Evolutionary conservation across 2,113 vertebrate genomes (phyloP).

Genomic region (Pseudois nayaur): DNA sequence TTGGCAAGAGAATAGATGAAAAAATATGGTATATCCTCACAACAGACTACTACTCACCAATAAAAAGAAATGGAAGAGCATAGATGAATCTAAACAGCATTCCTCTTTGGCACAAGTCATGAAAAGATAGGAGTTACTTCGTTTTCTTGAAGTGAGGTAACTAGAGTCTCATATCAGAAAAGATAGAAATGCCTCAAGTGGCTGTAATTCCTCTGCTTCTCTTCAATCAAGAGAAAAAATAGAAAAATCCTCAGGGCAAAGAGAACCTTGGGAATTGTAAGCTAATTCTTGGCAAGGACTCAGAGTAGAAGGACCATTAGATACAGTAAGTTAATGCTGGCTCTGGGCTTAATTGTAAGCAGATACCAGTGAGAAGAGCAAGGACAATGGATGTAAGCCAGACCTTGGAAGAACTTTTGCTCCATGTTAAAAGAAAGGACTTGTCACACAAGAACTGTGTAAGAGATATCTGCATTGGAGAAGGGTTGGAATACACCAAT

Average conservation of each 20-base stretch:
- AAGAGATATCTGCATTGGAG: not conserved
- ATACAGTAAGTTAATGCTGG: conserved; percentile 50
- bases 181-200: not conserved
- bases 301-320: conserved; percentile 38
- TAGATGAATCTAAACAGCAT: not conserved
- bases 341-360: conserved; percentile 54
- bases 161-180: not conserved
- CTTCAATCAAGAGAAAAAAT: not conserved
- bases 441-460: not conserved
- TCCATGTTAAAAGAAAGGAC: conserved; percentile 43
- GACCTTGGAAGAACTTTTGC: conserved; percentile 35
- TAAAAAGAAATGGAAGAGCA: not conserved
- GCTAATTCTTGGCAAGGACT: conserved; percentile 47
- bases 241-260: conserved; percentile 10
- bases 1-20: not conserved
- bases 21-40: not conserved
- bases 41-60: not conserved
- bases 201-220: not conserved
- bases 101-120: not conserved
- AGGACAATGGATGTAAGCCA: conserved; percentile 42
- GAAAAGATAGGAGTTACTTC: not conserved
- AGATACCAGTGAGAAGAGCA: conserved; percentile 50
- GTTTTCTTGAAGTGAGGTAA: not conserved
- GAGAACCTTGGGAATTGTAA: conserved; percentile 53
- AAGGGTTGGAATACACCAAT: not conserved